Evolutionary conservation across 2,113 vertebrate genomes (phyloP), one percentile per base, ranked within the genome.

Genomic region (Callocephalon fimbriatum): DNA sequence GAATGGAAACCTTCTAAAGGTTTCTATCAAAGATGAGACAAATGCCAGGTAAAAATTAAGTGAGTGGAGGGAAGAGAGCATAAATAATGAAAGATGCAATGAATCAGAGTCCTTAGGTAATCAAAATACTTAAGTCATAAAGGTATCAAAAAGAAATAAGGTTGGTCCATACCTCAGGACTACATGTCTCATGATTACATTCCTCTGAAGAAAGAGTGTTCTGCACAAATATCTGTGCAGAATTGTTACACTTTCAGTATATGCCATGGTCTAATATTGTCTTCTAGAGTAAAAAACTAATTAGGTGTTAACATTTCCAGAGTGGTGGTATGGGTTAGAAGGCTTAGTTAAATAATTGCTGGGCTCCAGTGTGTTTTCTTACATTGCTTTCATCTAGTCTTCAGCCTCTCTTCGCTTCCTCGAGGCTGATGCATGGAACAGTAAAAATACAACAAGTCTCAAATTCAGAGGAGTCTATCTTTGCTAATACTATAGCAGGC

Each of bases 11-110:
- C 37, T 15, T 65, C 40, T 75, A 37, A 78, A 78, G 32, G 44
- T 71, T 89, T 96, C 67, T 58, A 54, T 67, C 61, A 89, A 85
- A 78, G 47, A 56, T 77, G 72, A 91, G 51, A 74, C n/a, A 94
- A 94, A 87, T 50, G 63, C 68, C 51, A 84, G 59, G 54, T 32
- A 38, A 80, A 86, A 96, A 86, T 38, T 6, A 59, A 77, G 47
- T 53, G 18, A 22, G 47, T 86, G 72, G 54, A 81, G 35, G n/a
- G 44, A 85, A 94, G 61, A 62, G 27, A 53, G 48, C 3, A 6
- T 67, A 88, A 76, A 80, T 92, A 86, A 77, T 31, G 22, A 48
- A 92, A 81, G 83, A 54, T 62, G 18, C 73, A 61, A 80, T 89
- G 51, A 84, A 67, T 84, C 65, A 75, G 83, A 91, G 73, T 76